These are phyloP conservation scores for Phlogophora meticulosa DNA, from an alignment of 2,888 invertebrate species.

Conservation along the genomic window DNA sequence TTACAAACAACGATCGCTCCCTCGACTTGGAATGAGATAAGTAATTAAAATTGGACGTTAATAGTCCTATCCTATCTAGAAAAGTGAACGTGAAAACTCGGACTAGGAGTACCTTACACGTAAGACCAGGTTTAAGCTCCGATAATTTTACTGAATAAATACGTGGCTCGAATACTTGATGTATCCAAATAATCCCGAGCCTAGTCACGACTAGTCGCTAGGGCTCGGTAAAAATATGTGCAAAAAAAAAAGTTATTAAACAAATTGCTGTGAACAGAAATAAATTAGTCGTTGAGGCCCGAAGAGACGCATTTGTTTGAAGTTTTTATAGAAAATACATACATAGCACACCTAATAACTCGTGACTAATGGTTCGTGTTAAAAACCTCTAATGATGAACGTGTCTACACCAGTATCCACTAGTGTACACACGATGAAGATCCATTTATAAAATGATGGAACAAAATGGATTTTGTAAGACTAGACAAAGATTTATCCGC, in stretches of 20 bases:
- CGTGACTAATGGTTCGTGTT: conserved; percentile 40
- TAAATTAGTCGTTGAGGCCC: conserved; percentile 51
- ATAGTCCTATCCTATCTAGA: background rate
- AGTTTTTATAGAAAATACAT: conserved; percentile 52
- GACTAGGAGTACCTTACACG: background rate
- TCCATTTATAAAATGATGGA: too few species aligned
- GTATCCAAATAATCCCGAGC: background rate
- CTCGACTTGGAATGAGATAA: too few species aligned
- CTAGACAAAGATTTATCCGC: too few species aligned
- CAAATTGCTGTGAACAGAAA: conserved; percentile 57
- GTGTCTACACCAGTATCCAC: conserved; percentile 1
- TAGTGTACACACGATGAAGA: too few species aligned
- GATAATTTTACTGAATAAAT: background rate
- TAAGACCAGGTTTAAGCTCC: too few species aligned
- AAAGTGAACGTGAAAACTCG: background rate
- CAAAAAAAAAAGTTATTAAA: conserved; percentile 46
- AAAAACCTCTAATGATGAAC: conserved; percentile 26
- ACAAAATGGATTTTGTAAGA: too few species aligned
- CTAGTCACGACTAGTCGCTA: background rate
- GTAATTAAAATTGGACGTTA: too few species aligned
- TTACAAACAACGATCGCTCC: too few species aligned
- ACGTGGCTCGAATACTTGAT: background rate
- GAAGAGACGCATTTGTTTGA: conserved; percentile 54
- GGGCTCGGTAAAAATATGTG: conserved; percentile 48
- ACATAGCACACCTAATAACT: conserved; percentile 33